Percentiles rank a stretch among this genome's conserved stretches.
Evolutionary conservation across 2,113 vertebrate genomes (phyloP).

Genomic region (Tragelaphus scriptus): DNA sequence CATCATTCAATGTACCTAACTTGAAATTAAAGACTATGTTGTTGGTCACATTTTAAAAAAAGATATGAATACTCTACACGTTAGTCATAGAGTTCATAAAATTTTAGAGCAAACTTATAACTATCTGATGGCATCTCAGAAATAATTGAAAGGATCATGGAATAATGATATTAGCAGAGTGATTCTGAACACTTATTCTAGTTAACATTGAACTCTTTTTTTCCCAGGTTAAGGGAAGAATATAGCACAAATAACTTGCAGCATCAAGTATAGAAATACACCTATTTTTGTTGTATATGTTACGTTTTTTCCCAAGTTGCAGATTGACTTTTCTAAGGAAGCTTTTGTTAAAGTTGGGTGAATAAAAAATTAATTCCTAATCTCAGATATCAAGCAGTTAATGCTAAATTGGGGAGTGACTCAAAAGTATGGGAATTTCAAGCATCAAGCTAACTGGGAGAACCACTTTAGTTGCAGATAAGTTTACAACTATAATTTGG

Average conservation of each 20-base stretch:
- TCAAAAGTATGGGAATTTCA: not conserved
- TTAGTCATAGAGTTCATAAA: constrained; percentile 43
- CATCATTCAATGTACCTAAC: not conserved
- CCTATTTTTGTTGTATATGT: not conserved
- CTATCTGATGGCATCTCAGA: constrained; percentile 23
- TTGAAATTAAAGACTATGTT: not conserved
- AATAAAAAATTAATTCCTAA: constrained; percentile 4
- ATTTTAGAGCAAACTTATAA: constrained; percentile 33
- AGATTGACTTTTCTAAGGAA: not conserved
- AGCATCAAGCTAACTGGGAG: not conserved
- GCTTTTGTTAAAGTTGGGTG: not conserved
- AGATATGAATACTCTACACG: not conserved
- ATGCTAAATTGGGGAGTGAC: not conserved
- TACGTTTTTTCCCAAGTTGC: not conserved
- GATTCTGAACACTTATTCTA: not conserved
- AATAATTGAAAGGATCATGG: constrained; percentile 30
- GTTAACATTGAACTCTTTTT: not conserved
- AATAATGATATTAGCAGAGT: constrained; percentile 13
- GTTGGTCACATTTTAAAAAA: not conserved
- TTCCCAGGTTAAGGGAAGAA: not conserved
- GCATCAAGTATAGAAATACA: not conserved
- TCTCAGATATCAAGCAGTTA: not conserved
- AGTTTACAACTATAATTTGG: not conserved
- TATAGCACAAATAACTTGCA: not conserved
- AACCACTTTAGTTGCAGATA: constrained; percentile 2